Percentiles rank a stretch among this genome's conserved stretches.
These are phyloP conservation scores for Drosophila flavopinicola DNA, from an alignment of 2,888 invertebrate genomes.

Conservation along the genomic window DNA sequence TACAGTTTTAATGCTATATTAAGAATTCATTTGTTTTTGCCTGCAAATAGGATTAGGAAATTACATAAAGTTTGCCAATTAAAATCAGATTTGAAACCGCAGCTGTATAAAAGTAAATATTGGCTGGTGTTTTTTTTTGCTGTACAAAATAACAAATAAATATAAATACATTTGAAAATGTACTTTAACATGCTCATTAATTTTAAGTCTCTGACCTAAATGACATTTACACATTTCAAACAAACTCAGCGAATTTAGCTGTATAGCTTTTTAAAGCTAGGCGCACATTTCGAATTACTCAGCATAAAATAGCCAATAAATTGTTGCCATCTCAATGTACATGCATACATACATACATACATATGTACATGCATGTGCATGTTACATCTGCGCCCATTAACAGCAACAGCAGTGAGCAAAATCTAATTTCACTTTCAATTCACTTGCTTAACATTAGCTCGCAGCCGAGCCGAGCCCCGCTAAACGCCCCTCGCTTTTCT, in stretches of 20 bases:
- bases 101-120: no score
- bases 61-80: no score
- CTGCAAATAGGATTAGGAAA: no score
- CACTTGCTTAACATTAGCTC: constrained; percentile 46
- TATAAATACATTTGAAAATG: not conserved
- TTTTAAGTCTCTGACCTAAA: constrained; percentile 24
- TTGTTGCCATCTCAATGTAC: constrained; percentile 19
- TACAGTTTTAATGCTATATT: no score
- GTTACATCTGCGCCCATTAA: constrained; percentile 4
- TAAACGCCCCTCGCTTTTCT: not conserved
- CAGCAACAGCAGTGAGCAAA: constrained; percentile 17
- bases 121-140: no score
- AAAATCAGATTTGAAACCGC: no score
- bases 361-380: not conserved
- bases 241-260: constrained; percentile 14
- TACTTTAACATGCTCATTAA: not conserved
- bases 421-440: constrained; percentile 55
- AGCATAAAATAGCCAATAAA: constrained; percentile 22
- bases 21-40: no score
- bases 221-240: constrained; percentile 5
- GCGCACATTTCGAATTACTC: constrained; percentile 23
- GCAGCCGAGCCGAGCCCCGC: not conserved
- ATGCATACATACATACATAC: not conserved
- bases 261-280: constrained; percentile 9
- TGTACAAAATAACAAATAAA: not conserved